phyloP scores from a whole-genome alignment of 2,113 vertebrate genomes.

The Pachyramphus minor region DNA sequence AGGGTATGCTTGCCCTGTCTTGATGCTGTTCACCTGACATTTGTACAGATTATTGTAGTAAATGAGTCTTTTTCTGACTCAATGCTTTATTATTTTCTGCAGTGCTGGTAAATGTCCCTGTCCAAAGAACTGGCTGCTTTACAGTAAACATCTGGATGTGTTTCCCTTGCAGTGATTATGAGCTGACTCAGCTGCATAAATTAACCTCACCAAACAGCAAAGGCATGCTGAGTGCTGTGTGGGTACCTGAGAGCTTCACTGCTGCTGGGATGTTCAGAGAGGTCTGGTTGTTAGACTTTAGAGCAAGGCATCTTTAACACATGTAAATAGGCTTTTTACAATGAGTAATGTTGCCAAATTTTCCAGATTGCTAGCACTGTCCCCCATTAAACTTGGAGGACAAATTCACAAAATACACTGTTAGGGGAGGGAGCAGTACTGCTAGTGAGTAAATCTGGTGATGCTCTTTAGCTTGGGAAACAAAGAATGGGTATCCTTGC shows the following conservation, averaged over 20 bases:
- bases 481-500: neutral
- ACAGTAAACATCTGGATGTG: slow-evolving; percentile 6
- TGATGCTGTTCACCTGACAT: neutral
- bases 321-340: slow-evolving; percentile 48
- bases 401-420: slow-evolving; percentile 21
- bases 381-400: slow-evolving; percentile 52
- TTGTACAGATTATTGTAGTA: neutral
- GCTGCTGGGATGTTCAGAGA: neutral
- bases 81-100: neutral
- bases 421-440: neutral
- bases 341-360: slow-evolving; percentile 39
- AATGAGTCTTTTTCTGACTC: neutral
- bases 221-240: neutral
- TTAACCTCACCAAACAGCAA: slow-evolving; percentile 3
- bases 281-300: neutral
- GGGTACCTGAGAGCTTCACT: neutral
- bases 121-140: neutral
- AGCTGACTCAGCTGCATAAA: slow-evolving; percentile 47
- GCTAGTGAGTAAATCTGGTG: neutral
- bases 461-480: slow-evolving; percentile 3
- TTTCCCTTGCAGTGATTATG: neutral
- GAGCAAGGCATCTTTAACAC: slow-evolving; percentile 21
- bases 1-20: neutral
- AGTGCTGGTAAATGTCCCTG: neutral
- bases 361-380: slow-evolving; percentile 46